Conservation (phyloP, 2,113 vertebrate species). For the Noctilio leporinus region DNA sequence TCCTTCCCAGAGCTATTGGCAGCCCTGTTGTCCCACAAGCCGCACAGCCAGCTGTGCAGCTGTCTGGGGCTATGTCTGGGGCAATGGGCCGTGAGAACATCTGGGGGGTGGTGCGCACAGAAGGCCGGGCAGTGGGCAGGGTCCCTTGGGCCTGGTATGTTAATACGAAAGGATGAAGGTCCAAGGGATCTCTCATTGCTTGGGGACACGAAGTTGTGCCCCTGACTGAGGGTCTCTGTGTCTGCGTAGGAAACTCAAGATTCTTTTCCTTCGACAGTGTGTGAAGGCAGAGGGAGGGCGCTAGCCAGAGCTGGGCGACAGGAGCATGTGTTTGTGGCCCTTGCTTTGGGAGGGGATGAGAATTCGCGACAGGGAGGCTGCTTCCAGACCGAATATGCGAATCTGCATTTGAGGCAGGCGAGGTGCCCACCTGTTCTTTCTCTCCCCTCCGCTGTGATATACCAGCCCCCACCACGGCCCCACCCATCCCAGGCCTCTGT, state of each 20-base stretch:
- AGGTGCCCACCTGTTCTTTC: accelerated
- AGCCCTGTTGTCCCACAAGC: background rate
- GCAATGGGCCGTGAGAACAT: slow-evolving; percentile 27
- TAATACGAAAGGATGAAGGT: background rate
- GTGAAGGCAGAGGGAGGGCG: background rate
- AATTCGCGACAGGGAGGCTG: background rate
- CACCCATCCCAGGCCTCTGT: accelerated
- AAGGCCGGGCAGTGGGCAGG: background rate
- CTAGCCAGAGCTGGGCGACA: background rate
- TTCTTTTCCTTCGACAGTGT: accelerated
- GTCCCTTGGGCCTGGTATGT: background rate
- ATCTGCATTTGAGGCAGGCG: accelerated
- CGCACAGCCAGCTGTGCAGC: slow-evolving; percentile 22
- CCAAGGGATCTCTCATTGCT: background rate
- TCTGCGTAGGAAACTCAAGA: accelerated
- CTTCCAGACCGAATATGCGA: background rate
- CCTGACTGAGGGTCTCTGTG: background rate
- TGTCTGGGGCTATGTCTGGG: slow-evolving; percentile 56
- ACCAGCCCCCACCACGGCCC: background rate
- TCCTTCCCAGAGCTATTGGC: background rate
- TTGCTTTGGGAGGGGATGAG: background rate
- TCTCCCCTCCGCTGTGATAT: background rate
- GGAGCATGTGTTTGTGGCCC: background rate
- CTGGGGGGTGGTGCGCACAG: background rate
- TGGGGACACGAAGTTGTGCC: accelerated